Evolutionary conservation across 64 coral and sea anemone species (phyloP).

Genomic region (Stylophora pistillata): DNA sequence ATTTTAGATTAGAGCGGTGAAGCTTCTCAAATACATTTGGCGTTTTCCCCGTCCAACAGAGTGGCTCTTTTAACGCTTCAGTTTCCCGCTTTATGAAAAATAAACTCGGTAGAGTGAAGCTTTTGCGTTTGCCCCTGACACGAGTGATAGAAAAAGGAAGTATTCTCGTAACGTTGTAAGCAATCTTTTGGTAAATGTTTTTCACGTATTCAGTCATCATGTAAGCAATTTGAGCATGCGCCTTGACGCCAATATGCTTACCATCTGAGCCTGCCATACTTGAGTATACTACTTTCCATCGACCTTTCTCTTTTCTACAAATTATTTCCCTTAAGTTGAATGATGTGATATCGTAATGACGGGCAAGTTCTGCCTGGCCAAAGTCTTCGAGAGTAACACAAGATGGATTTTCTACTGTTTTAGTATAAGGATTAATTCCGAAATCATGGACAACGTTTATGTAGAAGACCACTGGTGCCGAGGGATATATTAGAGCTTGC

Average conservation of each 20-base stretch:
- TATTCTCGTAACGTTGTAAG: too few relatives aligned
- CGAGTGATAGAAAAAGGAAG: neutral
- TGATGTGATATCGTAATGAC: conserved; percentile 63
- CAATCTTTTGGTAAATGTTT: neutral
- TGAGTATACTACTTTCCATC: neutral
- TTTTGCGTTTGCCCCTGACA: neutral
- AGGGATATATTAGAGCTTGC: conserved; percentile 5
- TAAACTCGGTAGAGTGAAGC: neutral
- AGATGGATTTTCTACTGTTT: conserved; percentile 11
- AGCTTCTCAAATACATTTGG: conserved; percentile 38
- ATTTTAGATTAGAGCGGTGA: neutral
- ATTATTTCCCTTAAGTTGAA: conserved; percentile 65
- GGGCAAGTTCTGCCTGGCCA: conserved; percentile 40
- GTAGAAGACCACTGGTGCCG: conserved; percentile 47
- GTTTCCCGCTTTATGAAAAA: neutral
- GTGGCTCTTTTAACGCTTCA: conserved; percentile 19
- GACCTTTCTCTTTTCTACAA: conserved; percentile 7
- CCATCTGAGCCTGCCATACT: conserved; percentile 53
- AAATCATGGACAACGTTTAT: conserved; percentile 49
- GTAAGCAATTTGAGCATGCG: conserved; percentile 55
- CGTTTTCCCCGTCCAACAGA: conserved; percentile 75
- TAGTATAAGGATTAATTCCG: neutral
- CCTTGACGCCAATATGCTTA: conserved; percentile 51
- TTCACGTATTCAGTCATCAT: conserved; percentile 59
- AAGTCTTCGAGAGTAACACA: conserved; percentile 71